Percentiles rank a stretch among this genome's conserved stretches.
Evolutionary conservation across 2,797 vertebrate species (phyloP).

Genomic region (Coregonus sp.): DNA sequence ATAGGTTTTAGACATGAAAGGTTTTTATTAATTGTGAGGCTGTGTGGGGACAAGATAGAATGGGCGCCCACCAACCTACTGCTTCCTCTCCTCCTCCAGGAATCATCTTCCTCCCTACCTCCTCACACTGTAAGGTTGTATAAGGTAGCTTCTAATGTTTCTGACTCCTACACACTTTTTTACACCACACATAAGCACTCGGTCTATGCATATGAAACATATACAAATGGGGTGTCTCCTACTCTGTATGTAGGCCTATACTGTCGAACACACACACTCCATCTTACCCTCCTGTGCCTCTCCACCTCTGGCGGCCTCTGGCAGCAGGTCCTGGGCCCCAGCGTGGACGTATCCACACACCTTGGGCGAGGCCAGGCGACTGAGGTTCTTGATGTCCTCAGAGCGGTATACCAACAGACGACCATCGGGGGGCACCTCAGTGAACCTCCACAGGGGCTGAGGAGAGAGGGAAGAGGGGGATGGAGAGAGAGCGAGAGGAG

Average conservation of each 20-base stretch:
- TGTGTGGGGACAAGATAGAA: conserved; percentile 17
- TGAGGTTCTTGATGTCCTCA: conserved; percentile 91
- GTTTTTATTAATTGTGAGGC: conserved; percentile 48
- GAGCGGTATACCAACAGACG: conserved; percentile 91
- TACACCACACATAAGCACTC: conserved; percentile 3
- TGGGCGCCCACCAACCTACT: neutral
- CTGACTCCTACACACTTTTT: neutral
- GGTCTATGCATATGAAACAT: neutral
- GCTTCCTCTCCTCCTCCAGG: conserved; percentile 45
- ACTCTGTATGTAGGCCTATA: too few relatives aligned
- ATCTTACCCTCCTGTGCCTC: conserved; percentile 41
- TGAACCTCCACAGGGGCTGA: conserved; percentile 95
- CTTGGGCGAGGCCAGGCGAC: conserved; percentile 86
- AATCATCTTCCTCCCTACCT: conserved; percentile 21
- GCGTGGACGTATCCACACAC: conserved; percentile 91
- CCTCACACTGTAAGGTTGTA: neutral
- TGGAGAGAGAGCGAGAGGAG: neutral
- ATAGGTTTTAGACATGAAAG: conserved; percentile 38
- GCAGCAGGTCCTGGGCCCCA: conserved; percentile 73
- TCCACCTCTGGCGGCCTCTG: conserved; percentile 61
- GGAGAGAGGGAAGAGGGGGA: neutral
- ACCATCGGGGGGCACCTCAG: conserved; percentile 78
- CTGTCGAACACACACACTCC: neutral
- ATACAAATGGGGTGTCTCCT: neutral
- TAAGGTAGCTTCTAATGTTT: neutral